Base-by-base conservation (phyloP, 2,888 invertebrate genomes). In the Conus canariensis region DNA sequence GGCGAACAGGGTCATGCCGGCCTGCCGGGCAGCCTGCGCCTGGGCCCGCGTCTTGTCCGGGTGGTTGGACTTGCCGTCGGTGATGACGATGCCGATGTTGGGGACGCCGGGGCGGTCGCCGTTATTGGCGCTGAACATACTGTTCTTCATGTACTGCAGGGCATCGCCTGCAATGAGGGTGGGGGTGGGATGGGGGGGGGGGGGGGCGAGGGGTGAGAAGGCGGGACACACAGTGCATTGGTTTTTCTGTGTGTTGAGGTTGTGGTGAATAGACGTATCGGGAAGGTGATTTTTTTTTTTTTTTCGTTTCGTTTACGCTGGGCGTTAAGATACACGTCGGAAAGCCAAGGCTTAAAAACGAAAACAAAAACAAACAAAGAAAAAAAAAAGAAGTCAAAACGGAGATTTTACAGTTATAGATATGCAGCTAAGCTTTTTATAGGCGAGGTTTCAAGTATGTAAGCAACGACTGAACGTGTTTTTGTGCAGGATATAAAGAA, bases 51-150 rank as follows among this genome's bases (percentile, higher is more conserved):
- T 95, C n/a, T 91, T 88, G n/a, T 92, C 93, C 45, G 93, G 92
- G 90, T 93, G 93, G 90, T 92, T 94, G 16, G 95, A 95, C 22
- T 91, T 91, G 14, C 95, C 95, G 90, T 95, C 95, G 0, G 95
- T 95, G 67, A 95, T 89, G 58, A 95, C 93, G 88, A 95, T 94
- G 58, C 92, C 95, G 64, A 95, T 93, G 90, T 95, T 94, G 45
- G 94, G 94, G 30, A 94, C 94, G 19, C 93, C 93, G 0, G 94
- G 92, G n/a, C 95, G 91, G 91, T 94, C 95, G 45, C 95, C 95
- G 82, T 94, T 95, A 6, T 67, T 74, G 56, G 30, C 30, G 77
- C 30, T 90, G 89, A 91, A 92, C 90, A 91, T 91, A 83, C 64
- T 85, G 89, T 91, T 12, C 92, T 90, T 91, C 91, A 92, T 88